These are phyloP conservation scores for Rhynchopsitta pachyrhyncha DNA, from an alignment of 2,113 vertebrate genomes.

Conservation along the genomic window DNA sequence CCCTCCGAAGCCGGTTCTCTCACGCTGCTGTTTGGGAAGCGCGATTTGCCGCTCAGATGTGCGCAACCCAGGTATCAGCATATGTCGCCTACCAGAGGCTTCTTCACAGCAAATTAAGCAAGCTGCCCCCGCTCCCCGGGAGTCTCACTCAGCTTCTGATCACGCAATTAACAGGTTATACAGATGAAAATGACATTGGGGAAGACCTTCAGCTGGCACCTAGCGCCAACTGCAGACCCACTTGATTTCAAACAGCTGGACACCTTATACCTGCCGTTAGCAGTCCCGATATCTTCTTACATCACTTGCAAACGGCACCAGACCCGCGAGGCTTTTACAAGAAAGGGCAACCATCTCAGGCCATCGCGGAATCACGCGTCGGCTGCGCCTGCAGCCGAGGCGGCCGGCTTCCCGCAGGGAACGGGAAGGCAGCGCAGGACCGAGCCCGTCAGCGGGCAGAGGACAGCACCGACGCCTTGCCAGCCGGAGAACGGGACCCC, in stretches of 20 bases:
- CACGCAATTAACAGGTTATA: background rate
- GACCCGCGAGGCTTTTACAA: background rate
- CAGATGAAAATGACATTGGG: background rate
- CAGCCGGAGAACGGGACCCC: background rate
- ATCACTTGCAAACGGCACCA: background rate
- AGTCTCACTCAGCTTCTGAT: background rate
- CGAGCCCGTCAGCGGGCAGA: background rate
- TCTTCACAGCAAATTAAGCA: background rate
- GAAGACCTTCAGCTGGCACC: background rate
- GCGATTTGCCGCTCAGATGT: background rate
- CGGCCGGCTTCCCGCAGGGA: background rate
- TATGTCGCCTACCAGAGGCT: background rate
- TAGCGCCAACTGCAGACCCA: background rate
- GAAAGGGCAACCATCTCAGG: background rate
- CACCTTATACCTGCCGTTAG: background rate
- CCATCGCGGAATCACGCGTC: background rate
- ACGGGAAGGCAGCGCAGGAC: background rate
- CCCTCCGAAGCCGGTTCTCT: background rate
- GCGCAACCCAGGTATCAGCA: no score
- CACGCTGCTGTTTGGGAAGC: background rate
- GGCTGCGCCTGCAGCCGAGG: background rate
- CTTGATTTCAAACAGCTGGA: background rate
- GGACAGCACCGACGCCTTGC: background rate
- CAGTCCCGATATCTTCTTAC: background rate
- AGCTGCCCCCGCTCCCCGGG: background rate